phyloP scores from a whole-genome alignment of 2,888 invertebrate genomes.

The Drosophila hamatofila region DNA sequence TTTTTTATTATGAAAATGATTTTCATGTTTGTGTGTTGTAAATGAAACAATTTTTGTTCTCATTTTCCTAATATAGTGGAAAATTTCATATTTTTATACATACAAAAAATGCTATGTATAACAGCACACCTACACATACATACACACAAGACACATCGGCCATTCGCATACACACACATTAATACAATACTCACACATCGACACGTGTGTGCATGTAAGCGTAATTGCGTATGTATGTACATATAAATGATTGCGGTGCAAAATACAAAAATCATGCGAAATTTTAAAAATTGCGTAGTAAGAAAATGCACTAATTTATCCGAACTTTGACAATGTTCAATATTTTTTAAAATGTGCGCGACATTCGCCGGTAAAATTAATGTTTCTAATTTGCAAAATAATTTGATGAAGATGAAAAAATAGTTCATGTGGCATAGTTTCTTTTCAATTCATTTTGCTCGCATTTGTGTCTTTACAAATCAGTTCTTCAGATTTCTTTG shows the following conservation, averaged over 20 bases:
- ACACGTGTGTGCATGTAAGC: conserved; percentile 55
- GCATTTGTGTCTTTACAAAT: conserved; percentile 35
- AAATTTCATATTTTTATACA: conserved; percentile 82
- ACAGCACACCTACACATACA: conserved; percentile 67
- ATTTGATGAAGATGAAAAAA: conserved; percentile 1
- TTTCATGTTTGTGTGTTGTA: conserved; percentile 18
- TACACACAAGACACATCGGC: conserved; percentile 47
- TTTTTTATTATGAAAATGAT: background rate
- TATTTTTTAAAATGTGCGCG: conserved; percentile 26
- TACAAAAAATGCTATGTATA: conserved; percentile 83
- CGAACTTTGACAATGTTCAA: conserved; percentile 18
- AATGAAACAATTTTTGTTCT: conserved; percentile 9
- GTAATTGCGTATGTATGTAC: conserved; percentile 49
- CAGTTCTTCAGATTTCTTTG: conserved; percentile 72
- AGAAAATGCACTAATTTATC: conserved; percentile 45
- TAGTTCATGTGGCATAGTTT: conserved; percentile 41
- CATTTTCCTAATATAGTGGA: conserved; percentile 66
- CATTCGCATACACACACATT: conserved; percentile 60
- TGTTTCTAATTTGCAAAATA: background rate
- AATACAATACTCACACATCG: conserved; percentile 36
- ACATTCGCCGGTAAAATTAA: conserved; percentile 30
- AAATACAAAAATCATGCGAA: conserved; percentile 79
- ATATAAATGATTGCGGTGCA: conserved; percentile 74
- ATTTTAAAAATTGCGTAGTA: conserved; percentile 73
- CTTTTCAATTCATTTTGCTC: conserved; percentile 22